Evolutionary conservation across 2,113 vertebrate genomes (phyloP), one percentile per base, ranked within the genome.

Genomic region (Anguilla japonica): DNA sequence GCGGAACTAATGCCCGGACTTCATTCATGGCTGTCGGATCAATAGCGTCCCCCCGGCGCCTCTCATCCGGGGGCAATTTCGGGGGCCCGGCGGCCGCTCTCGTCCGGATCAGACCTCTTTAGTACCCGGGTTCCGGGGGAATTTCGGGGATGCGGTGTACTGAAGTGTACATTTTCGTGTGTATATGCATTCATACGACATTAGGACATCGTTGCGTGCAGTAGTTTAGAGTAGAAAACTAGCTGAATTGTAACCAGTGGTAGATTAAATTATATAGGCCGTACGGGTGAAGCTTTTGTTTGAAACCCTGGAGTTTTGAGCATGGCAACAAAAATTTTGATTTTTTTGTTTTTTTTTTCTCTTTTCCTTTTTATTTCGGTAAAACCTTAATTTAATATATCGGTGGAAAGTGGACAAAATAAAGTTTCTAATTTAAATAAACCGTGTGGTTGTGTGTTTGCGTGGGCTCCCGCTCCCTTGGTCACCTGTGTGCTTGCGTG

Each of bases 1-100:
- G 92, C 93, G 94, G 94, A 95, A 94, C 94, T 94, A 95, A 95
- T 95, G 94, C 93, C 91, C 90, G 92, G 93, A 94, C 94, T 94
- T 93, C 89, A 91, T 92, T 95, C 91, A 89, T 90, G 88, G 92
- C 92, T 11, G 87, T 89, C 87, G 89, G 93, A 95, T 95, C 94
- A 93, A 94, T 95, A 94, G 90, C 90, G 90, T 88, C 90, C 82
- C 88, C 90, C 92, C 91, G 90, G 93, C 92, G 93, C 93, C 92
- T 91, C 88, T 92, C 91, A 92, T 90, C 92, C 93, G 88, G 91
- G 90, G 91, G 87, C 79, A 89, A 93, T 92, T 93, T 92, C 92
- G 91, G 92, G 90, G 91, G 87, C 71, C 71, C 34, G 63, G 91
- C 89, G 18, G 89, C 86, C 89, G 90, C 89, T 91, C 90, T 91